Percentiles rank a stretch among this genome's conserved stretches.
Evolutionary conservation across 2,888 invertebrate species (phyloP).

Genomic region (Leistus spinibarbis): DNA sequence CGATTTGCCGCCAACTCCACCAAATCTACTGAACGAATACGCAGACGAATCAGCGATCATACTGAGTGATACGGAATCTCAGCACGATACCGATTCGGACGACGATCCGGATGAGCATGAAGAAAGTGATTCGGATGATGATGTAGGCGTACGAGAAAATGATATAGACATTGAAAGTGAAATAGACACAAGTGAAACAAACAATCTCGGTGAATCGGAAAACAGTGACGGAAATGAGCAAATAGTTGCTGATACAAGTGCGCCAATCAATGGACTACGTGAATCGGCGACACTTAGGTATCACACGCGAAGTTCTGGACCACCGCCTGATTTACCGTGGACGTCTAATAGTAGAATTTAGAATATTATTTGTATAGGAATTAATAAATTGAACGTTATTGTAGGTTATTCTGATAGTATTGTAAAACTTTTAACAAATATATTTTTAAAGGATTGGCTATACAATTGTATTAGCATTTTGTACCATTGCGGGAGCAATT

Average conservation of each 20-base stretch:
- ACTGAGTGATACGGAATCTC: no score
- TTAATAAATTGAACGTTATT: background rate
- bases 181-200: no score
- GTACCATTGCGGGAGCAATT: background rate
- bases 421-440: background rate
- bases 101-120: background rate
- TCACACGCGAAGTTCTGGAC: slow-evolving; percentile 9
- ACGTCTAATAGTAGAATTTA: slow-evolving; percentile 13
- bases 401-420: background rate
- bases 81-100: no score
- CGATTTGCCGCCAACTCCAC: background rate
- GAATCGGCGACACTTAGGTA: background rate
- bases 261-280: background rate
- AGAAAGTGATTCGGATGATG: no score
- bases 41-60: no score
- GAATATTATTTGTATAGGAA: background rate
- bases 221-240: background rate
- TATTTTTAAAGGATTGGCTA: background rate
- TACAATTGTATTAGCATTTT: background rate
- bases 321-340: slow-evolving; percentile 15
- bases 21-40: background rate
- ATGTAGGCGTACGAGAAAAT: background rate
- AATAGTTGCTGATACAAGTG: background rate
- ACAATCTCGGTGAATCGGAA: background rate
- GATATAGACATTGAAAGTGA: background rate